Base-by-base conservation (phyloP, 2,113 vertebrate species). In the Beaufortia kweichowensis region DNA sequence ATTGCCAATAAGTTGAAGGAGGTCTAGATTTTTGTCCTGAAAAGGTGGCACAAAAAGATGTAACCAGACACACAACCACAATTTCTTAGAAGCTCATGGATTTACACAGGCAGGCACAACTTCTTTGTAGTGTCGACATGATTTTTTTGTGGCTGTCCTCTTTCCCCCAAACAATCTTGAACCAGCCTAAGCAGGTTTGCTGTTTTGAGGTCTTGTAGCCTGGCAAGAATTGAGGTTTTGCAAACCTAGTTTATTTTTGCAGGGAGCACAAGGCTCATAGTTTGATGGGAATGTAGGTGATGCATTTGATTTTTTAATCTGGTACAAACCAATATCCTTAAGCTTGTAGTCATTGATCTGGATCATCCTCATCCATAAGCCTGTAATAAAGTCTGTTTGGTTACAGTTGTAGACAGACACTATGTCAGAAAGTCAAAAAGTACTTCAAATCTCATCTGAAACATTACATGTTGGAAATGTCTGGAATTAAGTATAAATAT, bases 401-500 rank as follows among this genome's bases (percentile, higher is more conserved):
- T 69, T 55, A n/a, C 29, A 35, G 67, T 69, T 56, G 15, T 14
- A 24, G 67, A 69, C 67, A 55, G 23, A 17, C 12, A 69, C n/a
- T 24, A 55, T 35, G 12, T 15, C 26, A 33, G n/a, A 7, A 69
- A 55, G 10, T 10, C 4, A 2, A 6, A 35, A 4, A 5, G 10
- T 15, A 59, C 17, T 50, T 60, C 10, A 24, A 26, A 9, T 41
- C 24, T 41, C 73, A n/a, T 31, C 57, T 56, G 69, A 75, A 72
- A 70, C 71, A 10, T 31, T 48, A 41, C 59, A 57, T 74, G 26
- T 23, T 26, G 57, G 69, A 78, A 63, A 68, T 46, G 56, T 79
- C 68, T 81, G 67, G 41, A 81, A 79, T 76, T 66, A 59, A 64
- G 72, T 67, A 79, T 73, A 53, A 81, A 84, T 79, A 81, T 81